Evolutionary conservation across 2,797 vertebrate species (phyloP).

Genomic region (Chloroceryle inda): DNA sequence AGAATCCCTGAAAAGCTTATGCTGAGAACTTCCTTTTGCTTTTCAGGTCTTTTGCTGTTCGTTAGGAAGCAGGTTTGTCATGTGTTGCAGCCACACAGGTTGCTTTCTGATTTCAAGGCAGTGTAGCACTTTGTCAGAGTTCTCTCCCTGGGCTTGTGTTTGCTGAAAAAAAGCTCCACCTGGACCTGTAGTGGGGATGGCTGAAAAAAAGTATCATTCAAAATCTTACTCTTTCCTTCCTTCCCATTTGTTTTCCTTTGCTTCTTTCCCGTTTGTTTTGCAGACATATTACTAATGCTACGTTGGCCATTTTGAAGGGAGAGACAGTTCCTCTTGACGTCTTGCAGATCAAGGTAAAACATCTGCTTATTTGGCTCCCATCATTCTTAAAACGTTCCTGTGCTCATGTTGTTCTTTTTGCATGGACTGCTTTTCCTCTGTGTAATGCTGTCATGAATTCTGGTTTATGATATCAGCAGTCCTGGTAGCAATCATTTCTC

Average conservation of each 20-base stretch:
- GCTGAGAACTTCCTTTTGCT: background rate
- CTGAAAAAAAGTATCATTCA: background rate
- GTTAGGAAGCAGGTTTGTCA: background rate
- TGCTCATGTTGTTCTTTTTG: background rate
- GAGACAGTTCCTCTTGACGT: conserved; percentile 94
- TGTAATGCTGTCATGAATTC: background rate
- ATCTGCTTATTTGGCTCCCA: background rate
- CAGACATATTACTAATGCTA: conserved; percentile 91
- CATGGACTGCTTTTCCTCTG: background rate
- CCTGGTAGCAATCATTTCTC: background rate
- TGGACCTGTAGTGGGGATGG: background rate
- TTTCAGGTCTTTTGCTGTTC: background rate
- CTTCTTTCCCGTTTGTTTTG: conserved; percentile 34
- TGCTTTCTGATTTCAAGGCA: background rate
- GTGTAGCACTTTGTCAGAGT: background rate
- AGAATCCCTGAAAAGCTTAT: background rate
- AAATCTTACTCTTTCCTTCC: background rate
- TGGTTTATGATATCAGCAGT: background rate
- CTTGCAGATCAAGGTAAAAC: conserved; percentile 93
- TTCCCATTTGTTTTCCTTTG: background rate
- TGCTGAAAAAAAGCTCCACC: background rate
- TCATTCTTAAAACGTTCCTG: accelerated
- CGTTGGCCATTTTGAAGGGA: conserved; percentile 93
- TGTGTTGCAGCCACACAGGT: background rate
- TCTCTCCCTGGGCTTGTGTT: background rate